These are phyloP conservation scores for Empis stercorea DNA, from an alignment of 2,888 invertebrate genomes.

Conservation along the genomic window DNA sequence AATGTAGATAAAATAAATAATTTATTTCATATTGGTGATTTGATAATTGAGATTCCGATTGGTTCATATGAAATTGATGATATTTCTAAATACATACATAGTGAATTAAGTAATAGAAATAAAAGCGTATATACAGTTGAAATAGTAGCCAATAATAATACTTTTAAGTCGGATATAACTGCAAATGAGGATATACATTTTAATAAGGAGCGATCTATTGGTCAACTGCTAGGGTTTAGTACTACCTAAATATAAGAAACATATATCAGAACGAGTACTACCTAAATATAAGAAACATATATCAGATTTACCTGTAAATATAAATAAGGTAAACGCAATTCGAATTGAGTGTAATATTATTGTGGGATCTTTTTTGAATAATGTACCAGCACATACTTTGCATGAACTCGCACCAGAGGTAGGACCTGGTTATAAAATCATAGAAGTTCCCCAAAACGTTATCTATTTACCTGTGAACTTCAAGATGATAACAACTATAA, in stretches of 20 bases:
- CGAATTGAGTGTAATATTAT: constrained; percentile 10
- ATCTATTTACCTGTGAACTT: constrained; percentile 24
- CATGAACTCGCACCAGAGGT: constrained; percentile 24
- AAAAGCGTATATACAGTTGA: no score
- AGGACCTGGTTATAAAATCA: constrained; percentile 24
- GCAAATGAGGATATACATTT: no score
- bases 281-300: constrained; percentile 12
- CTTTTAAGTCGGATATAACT: no score
- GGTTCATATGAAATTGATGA: no score
- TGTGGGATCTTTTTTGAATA: constrained; percentile 9
- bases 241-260: no score
- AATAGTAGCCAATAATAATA: no score
- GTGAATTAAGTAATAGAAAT: no score
- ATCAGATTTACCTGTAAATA: constrained; percentile 22
- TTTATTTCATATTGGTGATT: constrained; percentile 19
- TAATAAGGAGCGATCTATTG: constrained; percentile 5
- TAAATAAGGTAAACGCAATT: constrained; percentile 16
- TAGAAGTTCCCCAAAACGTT: constrained; percentile 23
- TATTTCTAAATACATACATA: no score
- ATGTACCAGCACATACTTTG: constrained; percentile 20
- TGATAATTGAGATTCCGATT: no score
- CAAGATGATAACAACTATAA: constrained; percentile 17
- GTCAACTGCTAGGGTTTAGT: constrained; percentile 4
- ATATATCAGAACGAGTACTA: constrained; percentile 1
- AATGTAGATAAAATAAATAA: constrained; percentile 25